These are phyloP conservation scores for Morone saxatilis DNA, from an alignment of 2,113 vertebrate genomes.

Conservation along the genomic window DNA sequence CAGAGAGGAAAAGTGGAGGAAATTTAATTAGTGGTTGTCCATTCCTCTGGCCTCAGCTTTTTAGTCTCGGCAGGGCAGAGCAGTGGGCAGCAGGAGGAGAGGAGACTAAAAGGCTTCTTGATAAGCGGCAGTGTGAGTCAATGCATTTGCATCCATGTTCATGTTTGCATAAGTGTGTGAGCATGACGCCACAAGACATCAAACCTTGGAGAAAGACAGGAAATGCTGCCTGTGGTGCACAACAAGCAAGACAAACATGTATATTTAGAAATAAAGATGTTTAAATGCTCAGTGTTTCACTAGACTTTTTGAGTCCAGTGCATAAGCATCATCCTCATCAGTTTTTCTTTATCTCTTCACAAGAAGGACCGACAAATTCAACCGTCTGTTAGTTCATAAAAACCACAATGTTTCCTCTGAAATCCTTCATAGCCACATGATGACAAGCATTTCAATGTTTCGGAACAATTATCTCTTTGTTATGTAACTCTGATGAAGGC, in stretches of 20 bases:
- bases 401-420: slow-evolving; percentile 25
- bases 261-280: slow-evolving; percentile 23
- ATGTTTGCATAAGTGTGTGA: slow-evolving; percentile 30
- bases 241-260: slow-evolving; percentile 26
- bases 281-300: neutral
- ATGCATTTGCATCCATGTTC: slow-evolving; percentile 22
- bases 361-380: neutral
- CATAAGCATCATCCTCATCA: slow-evolving; percentile 3
- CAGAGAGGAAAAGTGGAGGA: slow-evolving; percentile 74
- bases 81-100: slow-evolving; percentile 56
- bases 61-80: slow-evolving; percentile 67
- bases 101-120: slow-evolving; percentile 49
- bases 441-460: slow-evolving; percentile 23
- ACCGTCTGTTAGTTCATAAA: slow-evolving; percentile 24
- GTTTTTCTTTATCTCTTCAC: neutral
- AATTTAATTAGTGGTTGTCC: slow-evolving; percentile 83
- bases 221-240: slow-evolving; percentile 53
- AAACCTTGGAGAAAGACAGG: slow-evolving; percentile 34
- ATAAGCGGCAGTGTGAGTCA: slow-evolving; percentile 58
- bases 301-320: neutral
- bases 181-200: slow-evolving; percentile 36
- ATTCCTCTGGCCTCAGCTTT: slow-evolving; percentile 52
- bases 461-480: slow-evolving; percentile 24
- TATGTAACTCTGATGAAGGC: neutral
- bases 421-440: slow-evolving; percentile 28